A percentile compares a stretch with the other conserved stretches of the same genome.
Evolutionary conservation across 1,140 invertebrate genomes (phyloP).

Genomic region (Cydia amplana): DNA sequence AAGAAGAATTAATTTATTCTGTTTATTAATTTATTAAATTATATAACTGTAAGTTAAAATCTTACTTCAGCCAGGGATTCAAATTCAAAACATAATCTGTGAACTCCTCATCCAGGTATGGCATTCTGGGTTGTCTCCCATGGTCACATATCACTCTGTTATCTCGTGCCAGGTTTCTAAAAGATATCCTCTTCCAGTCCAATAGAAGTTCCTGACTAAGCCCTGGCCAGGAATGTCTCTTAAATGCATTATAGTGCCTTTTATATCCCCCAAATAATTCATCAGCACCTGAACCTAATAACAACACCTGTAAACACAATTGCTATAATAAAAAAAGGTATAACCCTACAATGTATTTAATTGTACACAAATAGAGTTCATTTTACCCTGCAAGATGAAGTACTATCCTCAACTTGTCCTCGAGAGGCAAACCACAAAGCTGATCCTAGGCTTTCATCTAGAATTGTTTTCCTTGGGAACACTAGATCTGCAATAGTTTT

Average conservation of each 20-base stretch:
- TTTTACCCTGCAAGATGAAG: conserved; percentile 85
- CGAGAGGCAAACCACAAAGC: conserved; percentile 97
- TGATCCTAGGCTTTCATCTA: conserved; percentile 97
- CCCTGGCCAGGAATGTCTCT: conserved; percentile 83
- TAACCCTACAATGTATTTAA: conserved; percentile 12
- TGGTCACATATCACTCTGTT: conserved; percentile 92
- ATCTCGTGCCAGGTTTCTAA: conserved; percentile 95
- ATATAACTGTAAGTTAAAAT: background rate
- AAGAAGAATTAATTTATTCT: background rate
- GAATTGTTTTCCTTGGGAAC: conserved; percentile 89
- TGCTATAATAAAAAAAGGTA: conserved; percentile 11
- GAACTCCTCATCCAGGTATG: conserved; percentile 97
- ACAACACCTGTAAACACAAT: conserved; percentile 82
- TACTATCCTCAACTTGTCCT: conserved; percentile 82
- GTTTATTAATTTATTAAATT: background rate
- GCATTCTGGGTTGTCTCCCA: conserved; percentile 89
- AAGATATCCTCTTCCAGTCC: conserved; percentile 93
- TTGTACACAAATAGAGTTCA: conserved; percentile 25
- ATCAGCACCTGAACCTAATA: conserved; percentile 97
- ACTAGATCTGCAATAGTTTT: conserved; percentile 87
- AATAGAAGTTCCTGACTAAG: conserved; percentile 85
- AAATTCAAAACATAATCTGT: conserved; percentile 72
- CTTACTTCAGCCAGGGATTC: conserved; percentile 39
- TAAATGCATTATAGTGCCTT: conserved; percentile 89
- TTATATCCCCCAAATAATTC: conserved; percentile 97